Percentiles rank a stretch among this genome's conserved stretches.
Conservation (phyloP, 2,797 vertebrate species). For the Clarias platycephalus region DNA sequence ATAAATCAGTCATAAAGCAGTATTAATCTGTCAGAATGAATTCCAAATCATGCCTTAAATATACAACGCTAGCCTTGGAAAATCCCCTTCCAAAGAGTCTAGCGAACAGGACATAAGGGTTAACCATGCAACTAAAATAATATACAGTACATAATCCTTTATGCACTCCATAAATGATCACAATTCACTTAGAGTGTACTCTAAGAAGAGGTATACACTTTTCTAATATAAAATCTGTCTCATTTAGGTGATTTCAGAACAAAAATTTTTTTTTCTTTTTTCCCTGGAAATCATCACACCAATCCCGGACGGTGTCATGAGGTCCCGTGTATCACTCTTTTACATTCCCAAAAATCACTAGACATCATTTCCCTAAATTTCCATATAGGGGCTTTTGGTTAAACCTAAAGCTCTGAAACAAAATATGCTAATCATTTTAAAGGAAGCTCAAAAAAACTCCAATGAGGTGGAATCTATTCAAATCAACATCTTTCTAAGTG, state of each 20-base stretch:
- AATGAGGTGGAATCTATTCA: constrained; percentile 44
- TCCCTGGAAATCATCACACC: constrained; percentile 17
- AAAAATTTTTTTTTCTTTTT: neutral
- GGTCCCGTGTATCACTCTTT: neutral
- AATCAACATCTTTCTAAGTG: constrained; percentile 31
- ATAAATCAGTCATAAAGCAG: too few species aligned
- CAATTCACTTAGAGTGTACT: neutral
- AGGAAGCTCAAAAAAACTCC: constrained; percentile 28
- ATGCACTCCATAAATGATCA: neutral
- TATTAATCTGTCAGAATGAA: neutral
- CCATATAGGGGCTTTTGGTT: constrained; percentile 44
- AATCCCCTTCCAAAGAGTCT: neutral
- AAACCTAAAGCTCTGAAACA: constrained; percentile 26
- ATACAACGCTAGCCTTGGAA: neutral
- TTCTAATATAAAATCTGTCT: neutral
- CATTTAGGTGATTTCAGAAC: neutral
- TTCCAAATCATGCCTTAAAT: neutral
- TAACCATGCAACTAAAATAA: neutral
- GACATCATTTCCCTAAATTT: constrained; percentile 30
- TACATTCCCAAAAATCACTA: constrained; percentile 16
- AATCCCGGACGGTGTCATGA: constrained; percentile 12
- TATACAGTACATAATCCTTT: neutral
- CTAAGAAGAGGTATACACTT: neutral
- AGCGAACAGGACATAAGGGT: neutral
- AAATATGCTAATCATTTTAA: constrained; percentile 3